A percentile compares a stretch with the other conserved stretches of the same genome.
phyloP scores from a whole-genome alignment of 2,113 vertebrate species.

The Tragelaphus scriptus region DNA sequence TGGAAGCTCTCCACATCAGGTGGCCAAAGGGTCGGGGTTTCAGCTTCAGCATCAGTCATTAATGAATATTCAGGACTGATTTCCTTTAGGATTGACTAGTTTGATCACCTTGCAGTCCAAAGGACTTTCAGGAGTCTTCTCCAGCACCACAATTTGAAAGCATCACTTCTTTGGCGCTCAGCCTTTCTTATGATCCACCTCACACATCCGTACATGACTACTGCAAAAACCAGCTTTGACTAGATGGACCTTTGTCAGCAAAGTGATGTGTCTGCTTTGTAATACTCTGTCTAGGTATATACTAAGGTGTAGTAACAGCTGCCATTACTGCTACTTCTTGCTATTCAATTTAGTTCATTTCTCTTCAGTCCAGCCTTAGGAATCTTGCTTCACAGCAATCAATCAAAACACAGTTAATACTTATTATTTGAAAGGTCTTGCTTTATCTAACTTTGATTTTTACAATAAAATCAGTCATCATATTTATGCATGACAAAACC shows the following conservation, averaged over 20 bases:
- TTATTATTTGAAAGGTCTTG: not conserved
- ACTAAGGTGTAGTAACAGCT: not conserved
- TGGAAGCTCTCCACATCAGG: not conserved
- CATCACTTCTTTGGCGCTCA: not conserved
- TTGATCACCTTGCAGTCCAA: not conserved
- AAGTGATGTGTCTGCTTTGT: not conserved
- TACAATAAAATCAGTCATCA: not conserved
- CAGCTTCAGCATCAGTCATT: not conserved
- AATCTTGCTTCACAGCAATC: not conserved
- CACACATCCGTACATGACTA: not conserved
- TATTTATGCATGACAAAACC: accelerated
- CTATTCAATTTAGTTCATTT: not conserved
- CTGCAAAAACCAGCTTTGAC: not conserved
- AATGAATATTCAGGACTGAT: not conserved
- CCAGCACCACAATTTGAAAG: not conserved
- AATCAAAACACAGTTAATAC: not conserved
- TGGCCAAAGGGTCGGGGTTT: not conserved
- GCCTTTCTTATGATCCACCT: not conserved
- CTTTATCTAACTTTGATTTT: not conserved
- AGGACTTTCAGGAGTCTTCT: not conserved
- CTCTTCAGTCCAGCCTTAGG: not conserved
- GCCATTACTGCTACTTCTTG: accelerated
- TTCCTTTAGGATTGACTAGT: not conserved
- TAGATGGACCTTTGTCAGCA: not conserved
- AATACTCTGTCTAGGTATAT: not conserved